Conservation (phyloP, 2,113 vertebrate species). For the Carassius auratus region DNA sequence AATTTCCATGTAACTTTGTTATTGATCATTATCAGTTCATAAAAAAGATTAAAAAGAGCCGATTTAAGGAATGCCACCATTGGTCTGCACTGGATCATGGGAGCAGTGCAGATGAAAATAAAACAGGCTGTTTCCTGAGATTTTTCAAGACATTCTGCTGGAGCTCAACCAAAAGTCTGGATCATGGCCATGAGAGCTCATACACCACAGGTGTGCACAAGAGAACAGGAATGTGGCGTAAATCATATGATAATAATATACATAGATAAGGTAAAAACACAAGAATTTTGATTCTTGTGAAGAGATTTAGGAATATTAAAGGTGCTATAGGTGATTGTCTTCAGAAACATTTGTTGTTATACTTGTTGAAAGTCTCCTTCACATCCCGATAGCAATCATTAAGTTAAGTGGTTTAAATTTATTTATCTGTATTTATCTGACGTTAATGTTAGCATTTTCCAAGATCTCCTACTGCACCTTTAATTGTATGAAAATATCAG, state of each 20-base stretch:
- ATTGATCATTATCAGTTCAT: background rate
- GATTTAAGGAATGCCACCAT: background rate
- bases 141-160: conserved; percentile 32
- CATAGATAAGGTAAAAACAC: too few relatives aligned
- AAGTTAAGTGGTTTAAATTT: too few relatives aligned
- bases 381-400: too few relatives aligned
- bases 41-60: background rate
- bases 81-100: background rate
- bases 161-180: conserved; percentile 28
- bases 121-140: conserved; percentile 22
- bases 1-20: background rate
- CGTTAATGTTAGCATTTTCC: too few relatives aligned
- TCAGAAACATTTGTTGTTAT: too few relatives aligned
- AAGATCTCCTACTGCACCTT: too few relatives aligned
- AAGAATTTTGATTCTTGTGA: background rate
- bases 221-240: background rate
- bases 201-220: background rate
- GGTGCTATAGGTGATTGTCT: too few relatives aligned
- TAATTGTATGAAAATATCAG: too few relatives aligned
- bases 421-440: too few relatives aligned
- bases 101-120: background rate
- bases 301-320: background rate
- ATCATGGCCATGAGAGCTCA: background rate
- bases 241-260: background rate
- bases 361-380: too few relatives aligned